Percentiles rank a stretch among this genome's conserved stretches.
These are phyloP conservation scores for Alloplasta piceator DNA, from an alignment of 2,888 invertebrate species.

Conservation along the genomic window DNA sequence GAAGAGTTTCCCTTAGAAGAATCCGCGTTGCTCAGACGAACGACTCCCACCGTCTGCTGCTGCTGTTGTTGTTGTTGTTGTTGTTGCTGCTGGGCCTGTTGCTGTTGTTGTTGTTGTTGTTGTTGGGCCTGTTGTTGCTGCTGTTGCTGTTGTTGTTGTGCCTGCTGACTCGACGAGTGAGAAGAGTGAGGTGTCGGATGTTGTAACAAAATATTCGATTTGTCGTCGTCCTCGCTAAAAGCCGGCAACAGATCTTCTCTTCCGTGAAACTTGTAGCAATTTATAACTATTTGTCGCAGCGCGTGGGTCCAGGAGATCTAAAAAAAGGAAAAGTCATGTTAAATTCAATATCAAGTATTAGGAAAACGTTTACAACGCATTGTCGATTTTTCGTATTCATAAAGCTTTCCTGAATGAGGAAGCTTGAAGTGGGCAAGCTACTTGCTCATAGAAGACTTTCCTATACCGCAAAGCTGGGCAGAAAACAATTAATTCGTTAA, in stretches of 20 bases:
- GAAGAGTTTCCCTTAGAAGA: slow-evolving; percentile 83
- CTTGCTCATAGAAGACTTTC: too few relatives aligned
- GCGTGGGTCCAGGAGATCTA: slow-evolving; percentile 99
- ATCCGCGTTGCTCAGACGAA: slow-evolving; percentile 81
- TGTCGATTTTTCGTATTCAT: too few relatives aligned
- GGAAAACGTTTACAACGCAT: neutral
- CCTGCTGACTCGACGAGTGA: slow-evolving; percentile 74
- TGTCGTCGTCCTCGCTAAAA: slow-evolving; percentile 96
- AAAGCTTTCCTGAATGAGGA: too few relatives aligned
- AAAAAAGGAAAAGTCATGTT: slow-evolving; percentile 66
- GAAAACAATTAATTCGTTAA: too few relatives aligned
- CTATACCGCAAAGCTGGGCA: too few relatives aligned
- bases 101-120: slow-evolving; percentile 71
- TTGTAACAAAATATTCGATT: slow-evolving; percentile 86
- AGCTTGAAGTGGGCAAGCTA: too few relatives aligned
- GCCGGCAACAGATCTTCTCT: slow-evolving; percentile 97
- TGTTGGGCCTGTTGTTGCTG: slow-evolving; percentile 16
- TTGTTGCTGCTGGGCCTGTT: slow-evolving; percentile 62
- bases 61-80: slow-evolving; percentile 62
- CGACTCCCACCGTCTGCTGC: slow-evolving; percentile 83
- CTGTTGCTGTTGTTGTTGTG: slow-evolving; percentile 68
- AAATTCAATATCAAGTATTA: neutral
- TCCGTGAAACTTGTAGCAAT: slow-evolving; percentile 99
- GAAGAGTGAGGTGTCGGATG: slow-evolving; percentile 83
- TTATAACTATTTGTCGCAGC: slow-evolving; percentile 97